These are phyloP conservation scores for Rotaria magnacalcarata DNA, from an alignment of 2,888 invertebrate species.

Conservation along the genomic window DNA sequence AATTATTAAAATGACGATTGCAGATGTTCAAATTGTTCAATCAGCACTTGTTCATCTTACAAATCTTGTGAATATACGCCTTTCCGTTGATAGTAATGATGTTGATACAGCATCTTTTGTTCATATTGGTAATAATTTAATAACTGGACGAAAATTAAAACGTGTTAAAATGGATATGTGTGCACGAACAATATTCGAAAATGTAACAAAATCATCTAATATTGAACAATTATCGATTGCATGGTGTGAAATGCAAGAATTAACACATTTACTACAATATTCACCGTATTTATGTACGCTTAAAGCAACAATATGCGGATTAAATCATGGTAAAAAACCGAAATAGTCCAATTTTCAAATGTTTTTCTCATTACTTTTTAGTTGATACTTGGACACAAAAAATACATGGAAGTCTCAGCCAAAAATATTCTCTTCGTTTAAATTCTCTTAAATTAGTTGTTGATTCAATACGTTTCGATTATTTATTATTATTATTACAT, in stretches of 20 bases:
- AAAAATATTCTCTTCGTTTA: neutral
- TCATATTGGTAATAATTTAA: neutral
- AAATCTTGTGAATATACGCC: neutral
- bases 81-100: neutral
- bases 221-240: neutral
- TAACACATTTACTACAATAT: slow-evolving; percentile 5
- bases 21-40: neutral
- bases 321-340: neutral
- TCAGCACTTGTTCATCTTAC: neutral
- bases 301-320: neutral
- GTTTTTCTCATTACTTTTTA: neutral
- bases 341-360: too few species aligned
- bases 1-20: neutral
- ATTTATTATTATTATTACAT: slow-evolving; percentile 8
- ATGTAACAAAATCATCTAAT: neutral
- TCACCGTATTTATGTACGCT: neutral
- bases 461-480: slow-evolving; percentile 11
- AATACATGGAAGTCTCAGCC: neutral
- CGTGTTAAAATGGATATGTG: slow-evolving; percentile 21
- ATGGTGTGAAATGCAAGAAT: slow-evolving; percentile 17
- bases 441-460: slow-evolving; percentile 14
- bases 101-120: neutral
- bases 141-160: neutral
- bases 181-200: neutral
- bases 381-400: neutral